Conservation (phyloP, 2,888 invertebrate species). For the Lasioglossum malachurum region DNA sequence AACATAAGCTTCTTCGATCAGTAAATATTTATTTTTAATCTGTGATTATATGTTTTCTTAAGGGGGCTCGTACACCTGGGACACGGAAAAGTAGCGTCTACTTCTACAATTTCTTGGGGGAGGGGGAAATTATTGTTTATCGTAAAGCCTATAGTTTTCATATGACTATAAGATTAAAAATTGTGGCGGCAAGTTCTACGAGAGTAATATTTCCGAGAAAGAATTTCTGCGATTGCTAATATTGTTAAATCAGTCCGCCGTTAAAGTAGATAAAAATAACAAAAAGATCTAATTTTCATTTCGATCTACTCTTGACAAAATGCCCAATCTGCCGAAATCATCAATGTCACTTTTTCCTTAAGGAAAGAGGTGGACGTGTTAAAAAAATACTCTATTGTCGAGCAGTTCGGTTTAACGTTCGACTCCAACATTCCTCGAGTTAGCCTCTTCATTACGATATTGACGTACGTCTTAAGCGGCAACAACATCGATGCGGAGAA, state of each 20-base stretch:
- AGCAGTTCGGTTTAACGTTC: conserved; percentile 86
- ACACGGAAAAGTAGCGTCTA: conserved; percentile 6
- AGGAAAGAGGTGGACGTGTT: conserved; percentile 85
- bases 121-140: neutral
- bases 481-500: conserved; percentile 89
- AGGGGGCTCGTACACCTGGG: neutral
- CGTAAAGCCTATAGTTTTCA: neutral
- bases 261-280: neutral
- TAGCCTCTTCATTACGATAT: conserved; percentile 90
- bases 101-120: neutral
- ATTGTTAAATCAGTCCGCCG: neutral
- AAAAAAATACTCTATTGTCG: conserved; percentile 86
- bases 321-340: neutral
- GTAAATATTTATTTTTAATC: neutral
- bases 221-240: neutral
- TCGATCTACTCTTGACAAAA: neutral
- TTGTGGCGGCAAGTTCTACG: neutral
- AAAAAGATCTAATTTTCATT: neutral
- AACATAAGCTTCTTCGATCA: neutral
- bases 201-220: neutral
- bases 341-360: conserved; percentile 21
- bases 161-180: neutral
- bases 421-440: conserved; percentile 90
- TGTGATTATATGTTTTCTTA: conserved; percentile 3
- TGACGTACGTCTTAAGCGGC: conserved; percentile 88